Evolutionary conservation across 2,888 invertebrate genomes (phyloP), one percentile per base, ranked within the genome.

Genomic region (Mythimna lalbum): DNA sequence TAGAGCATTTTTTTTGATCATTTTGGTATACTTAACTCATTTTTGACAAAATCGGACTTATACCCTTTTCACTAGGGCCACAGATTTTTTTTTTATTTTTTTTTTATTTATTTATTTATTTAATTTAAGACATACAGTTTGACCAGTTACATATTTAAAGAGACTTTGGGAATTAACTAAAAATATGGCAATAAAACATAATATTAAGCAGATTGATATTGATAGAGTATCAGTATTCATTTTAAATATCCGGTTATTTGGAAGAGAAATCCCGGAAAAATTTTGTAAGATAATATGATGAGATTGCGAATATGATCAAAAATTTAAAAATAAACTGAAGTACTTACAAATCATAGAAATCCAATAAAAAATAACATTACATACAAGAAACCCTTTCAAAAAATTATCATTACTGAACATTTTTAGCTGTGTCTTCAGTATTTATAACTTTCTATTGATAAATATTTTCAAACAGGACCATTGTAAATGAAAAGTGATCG

Each of bases 401-500:
- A 60, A 55, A 12, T 27, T 36, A 23, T 27, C 27, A 27, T 17
- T 43, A 70, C 76, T 70, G 60, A 76, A 55, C 23, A 59, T 4
- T 7, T 60, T 17, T 21, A 12, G 3, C 0, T 17, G 19, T 53
- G 27, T 21, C 3, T 31, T 53, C 17, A 12, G 33, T 66, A 80
- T 80, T 62, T 73, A 71, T 77, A 52, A 67, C 10, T 23, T 69
- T n/a, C 19, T 1, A 19, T 36, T 14, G 4, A 39, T 55, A 27
- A 12, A 39, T 78, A 47, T 78, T 81, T 80, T 67, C 50, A 78
- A 78, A 73, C 55, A 75, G 19, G 7, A n/a, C 47, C 52, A 62
- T 61, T 65, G 56, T 27, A 62, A 50, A 23, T 10, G 6, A 39
- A 62, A 12, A 47, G 14, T 19, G 9, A 62, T 33, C 56, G 36